Conservation (phyloP, 2,113 vertebrate species). For the Perca fluviatilis region DNA sequence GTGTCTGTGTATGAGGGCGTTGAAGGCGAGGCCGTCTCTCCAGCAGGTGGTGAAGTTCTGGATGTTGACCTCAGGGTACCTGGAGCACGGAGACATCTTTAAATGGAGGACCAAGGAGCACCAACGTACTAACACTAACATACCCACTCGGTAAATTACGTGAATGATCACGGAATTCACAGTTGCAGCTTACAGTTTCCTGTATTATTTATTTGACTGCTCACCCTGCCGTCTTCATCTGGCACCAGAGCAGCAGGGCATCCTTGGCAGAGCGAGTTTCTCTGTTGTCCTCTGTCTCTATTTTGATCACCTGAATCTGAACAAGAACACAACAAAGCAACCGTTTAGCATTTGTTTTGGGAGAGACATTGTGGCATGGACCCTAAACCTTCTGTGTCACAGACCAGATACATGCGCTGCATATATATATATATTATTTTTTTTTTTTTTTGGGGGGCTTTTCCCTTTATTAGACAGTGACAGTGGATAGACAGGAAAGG, state of each 20-base stretch:
- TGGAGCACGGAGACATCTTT: conserved; percentile 58
- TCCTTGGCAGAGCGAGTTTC: conserved; percentile 97
- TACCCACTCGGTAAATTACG: background rate
- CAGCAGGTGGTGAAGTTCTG: conserved; percentile 98
- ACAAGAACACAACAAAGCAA: background rate
- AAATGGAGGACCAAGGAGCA: background rate
- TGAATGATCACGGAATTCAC: background rate
- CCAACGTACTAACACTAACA: background rate
- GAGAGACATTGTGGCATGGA: background rate
- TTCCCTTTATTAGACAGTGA: too few relatives aligned
- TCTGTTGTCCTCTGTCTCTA: conserved; percentile 95
- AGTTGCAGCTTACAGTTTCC: background rate
- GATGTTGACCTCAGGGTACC: conserved; percentile 95
- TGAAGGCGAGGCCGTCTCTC: conserved; percentile 96
- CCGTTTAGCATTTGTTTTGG: background rate
- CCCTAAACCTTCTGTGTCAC: background rate
- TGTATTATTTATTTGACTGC: conserved; percentile 29
- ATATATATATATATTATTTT: too few relatives aligned
- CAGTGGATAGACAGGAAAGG: too few relatives aligned
- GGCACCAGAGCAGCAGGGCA: conserved; percentile 95
- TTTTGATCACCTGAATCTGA: conserved; percentile 96
- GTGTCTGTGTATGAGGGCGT: conserved; percentile 96
- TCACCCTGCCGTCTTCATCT: conserved; percentile 96
- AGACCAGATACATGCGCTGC: background rate
- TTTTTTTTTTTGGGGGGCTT: too few relatives aligned